A percentile compares a stretch with the other conserved stretches of the same genome.
Evolutionary conservation across 2,888 invertebrate species (phyloP).

Genomic region (Nebria salina): DNA sequence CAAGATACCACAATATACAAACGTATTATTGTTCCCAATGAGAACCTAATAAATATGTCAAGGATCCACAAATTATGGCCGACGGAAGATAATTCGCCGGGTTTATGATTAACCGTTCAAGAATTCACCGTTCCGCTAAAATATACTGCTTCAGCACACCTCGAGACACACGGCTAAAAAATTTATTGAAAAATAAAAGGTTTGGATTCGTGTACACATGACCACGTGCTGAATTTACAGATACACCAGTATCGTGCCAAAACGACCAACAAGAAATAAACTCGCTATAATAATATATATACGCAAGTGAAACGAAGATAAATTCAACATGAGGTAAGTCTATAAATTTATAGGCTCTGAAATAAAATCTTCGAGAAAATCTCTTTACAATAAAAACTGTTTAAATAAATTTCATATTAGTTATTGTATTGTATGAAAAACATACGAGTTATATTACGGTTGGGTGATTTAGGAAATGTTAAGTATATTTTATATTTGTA

Average conservation of each 20-base stretch:
- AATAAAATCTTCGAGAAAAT: too few species aligned
- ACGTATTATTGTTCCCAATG: slow-evolving; percentile 35
- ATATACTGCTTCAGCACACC: not conserved
- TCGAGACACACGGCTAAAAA: slow-evolving; percentile 4
- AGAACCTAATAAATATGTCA: slow-evolving; percentile 43
- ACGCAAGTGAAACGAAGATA: not conserved
- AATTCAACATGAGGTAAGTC: too few species aligned
- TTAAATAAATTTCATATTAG: too few species aligned
- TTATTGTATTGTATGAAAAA: too few species aligned
- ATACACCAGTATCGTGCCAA: too few species aligned
- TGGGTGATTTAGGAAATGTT: too few species aligned
- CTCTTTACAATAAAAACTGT: too few species aligned
- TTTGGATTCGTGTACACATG: not conserved
- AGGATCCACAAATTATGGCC: slow-evolving; percentile 40
- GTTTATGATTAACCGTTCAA: slow-evolving; percentile 34
- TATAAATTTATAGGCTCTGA: too few species aligned
- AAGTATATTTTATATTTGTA: not conserved
- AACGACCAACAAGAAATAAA: too few species aligned
- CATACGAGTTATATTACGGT: too few species aligned
- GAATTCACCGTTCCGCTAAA: slow-evolving; percentile 12
- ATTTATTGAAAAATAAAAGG: slow-evolving; percentile 11
- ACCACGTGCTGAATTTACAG: too few species aligned
- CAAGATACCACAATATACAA: not conserved
- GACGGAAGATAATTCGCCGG: slow-evolving; percentile 41
- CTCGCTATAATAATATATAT: too few species aligned